These are phyloP conservation scores for Petrophora chlorosata DNA, from an alignment of 2,888 invertebrate genomes.

Conservation along the genomic window DNA sequence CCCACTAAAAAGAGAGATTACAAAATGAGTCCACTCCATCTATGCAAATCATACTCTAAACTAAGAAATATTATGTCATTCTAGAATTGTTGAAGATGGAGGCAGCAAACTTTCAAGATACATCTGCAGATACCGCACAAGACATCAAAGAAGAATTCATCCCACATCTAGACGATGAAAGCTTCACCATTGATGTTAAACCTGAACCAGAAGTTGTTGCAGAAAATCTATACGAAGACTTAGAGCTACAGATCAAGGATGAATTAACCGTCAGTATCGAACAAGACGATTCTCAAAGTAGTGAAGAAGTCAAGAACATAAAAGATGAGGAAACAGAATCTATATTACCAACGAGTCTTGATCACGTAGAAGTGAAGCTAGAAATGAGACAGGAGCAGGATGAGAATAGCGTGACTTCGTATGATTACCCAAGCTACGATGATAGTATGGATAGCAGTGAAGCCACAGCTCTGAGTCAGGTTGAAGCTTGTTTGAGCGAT, in stretches of 20 bases:
- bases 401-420: conserved; percentile 49
- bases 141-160: conserved; percentile 29
- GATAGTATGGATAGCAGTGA: conserved; percentile 72
- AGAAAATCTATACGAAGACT: conserved; percentile 46
- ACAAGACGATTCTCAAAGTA: conserved; percentile 22
- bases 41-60: too few species aligned
- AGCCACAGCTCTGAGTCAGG: conserved; percentile 62
- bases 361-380: conserved; percentile 53
- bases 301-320: not conserved
- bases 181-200: conserved; percentile 45
- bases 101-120: conserved; percentile 2
- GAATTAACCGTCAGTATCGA: conserved; percentile 18
- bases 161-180: conserved; percentile 40
- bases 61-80: too few species aligned
- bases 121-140: not conserved
- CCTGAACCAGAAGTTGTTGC: conserved; percentile 35
- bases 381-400: conserved; percentile 40
- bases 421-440: conserved; percentile 63
- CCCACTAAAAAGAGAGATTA: too few species aligned
- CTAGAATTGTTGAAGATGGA: conserved; percentile 16
- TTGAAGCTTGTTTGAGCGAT: conserved; percentile 69
- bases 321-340: conserved; percentile 17
- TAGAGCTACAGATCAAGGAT: conserved; percentile 49
- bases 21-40: too few species aligned
- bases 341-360: conserved; percentile 23